Evolutionary conservation across 2,797 vertebrate genomes (phyloP).

Genomic region (Alcedo atthis): DNA sequence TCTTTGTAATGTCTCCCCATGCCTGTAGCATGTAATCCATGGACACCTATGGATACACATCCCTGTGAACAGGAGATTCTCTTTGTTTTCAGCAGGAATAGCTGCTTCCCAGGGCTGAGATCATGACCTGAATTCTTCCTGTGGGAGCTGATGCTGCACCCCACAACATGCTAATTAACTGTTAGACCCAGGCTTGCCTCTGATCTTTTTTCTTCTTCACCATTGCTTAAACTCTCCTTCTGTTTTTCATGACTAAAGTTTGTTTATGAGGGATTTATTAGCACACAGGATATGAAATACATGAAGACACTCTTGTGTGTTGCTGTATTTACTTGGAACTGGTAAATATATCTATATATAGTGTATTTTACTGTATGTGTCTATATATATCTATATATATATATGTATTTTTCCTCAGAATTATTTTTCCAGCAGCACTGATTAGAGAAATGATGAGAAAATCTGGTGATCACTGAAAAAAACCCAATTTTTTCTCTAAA

Average conservation of each 20-base stretch:
- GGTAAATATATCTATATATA: constrained; percentile 2
- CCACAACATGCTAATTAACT: neutral
- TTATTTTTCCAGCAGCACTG: constrained; percentile 5
- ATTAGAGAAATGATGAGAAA: constrained; percentile 5
- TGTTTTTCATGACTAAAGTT: constrained; percentile 16
- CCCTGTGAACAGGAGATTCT: neutral
- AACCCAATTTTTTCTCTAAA: neutral
- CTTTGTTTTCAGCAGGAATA: neutral
- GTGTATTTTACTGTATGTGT: constrained; percentile 4
- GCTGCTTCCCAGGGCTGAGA: neutral
- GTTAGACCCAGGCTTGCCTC: neutral
- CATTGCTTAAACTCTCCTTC: neutral
- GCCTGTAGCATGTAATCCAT: neutral
- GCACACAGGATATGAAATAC: neutral
- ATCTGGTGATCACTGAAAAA: neutral
- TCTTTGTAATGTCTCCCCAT: neutral
- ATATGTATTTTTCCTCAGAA: neutral
- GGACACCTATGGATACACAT: neutral
- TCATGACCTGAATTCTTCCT: neutral
- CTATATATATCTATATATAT: neutral
- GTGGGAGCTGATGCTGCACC: neutral
- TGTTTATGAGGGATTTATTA: neutral
- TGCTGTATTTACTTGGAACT: constrained; percentile 2
- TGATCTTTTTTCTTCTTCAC: neutral
- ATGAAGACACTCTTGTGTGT: neutral